A percentile compares a stretch with the other conserved stretches of the same genome.
phyloP scores from a whole-genome alignment of 2,888 invertebrate genomes.

The Phengaris arion region DNA sequence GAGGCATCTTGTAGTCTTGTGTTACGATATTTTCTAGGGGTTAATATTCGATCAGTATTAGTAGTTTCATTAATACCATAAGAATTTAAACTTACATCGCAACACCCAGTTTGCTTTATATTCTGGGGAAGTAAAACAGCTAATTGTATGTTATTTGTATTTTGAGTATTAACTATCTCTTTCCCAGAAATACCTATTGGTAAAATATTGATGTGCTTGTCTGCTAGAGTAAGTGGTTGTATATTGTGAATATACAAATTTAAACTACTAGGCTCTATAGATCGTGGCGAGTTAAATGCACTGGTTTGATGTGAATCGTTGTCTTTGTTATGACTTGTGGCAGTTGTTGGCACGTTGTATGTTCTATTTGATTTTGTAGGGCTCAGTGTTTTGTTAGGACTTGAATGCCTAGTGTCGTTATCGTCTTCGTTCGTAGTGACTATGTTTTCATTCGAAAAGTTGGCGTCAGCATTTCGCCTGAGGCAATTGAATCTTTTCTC shows the following conservation, averaged over 20 bases:
- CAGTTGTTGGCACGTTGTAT: constrained; percentile 62
- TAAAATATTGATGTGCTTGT: constrained; percentile 69
- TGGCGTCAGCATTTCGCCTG: constrained; percentile 51
- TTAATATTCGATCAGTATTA: constrained; percentile 62
- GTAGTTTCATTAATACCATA: constrained; percentile 57
- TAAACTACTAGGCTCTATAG: constrained; percentile 63
- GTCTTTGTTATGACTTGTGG: constrained; percentile 64
- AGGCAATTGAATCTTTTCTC: constrained; percentile 70
- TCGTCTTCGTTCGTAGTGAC: constrained; percentile 44
- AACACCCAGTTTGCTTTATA: constrained; percentile 59
- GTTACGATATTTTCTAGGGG: constrained; percentile 73
- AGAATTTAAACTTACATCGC: constrained; percentile 68
- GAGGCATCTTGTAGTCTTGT: constrained; percentile 79
- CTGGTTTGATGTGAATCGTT: constrained; percentile 64
- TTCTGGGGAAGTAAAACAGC: constrained; percentile 80
- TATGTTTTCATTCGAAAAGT: not conserved
- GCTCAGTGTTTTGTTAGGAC: constrained; percentile 46
- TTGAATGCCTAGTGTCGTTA: constrained; percentile 44
- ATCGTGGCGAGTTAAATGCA: constrained; percentile 68
- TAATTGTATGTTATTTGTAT: constrained; percentile 75
- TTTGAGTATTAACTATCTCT: constrained; percentile 63
- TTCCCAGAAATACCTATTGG: constrained; percentile 66
- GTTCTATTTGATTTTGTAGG: constrained; percentile 69
- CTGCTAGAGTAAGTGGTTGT: constrained; percentile 63
- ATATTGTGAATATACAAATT: constrained; percentile 71